A percentile compares a stretch with the other conserved stretches of the same genome.
Conservation (phyloP, 2,113 vertebrate species). For the Jacana jacana region DNA sequence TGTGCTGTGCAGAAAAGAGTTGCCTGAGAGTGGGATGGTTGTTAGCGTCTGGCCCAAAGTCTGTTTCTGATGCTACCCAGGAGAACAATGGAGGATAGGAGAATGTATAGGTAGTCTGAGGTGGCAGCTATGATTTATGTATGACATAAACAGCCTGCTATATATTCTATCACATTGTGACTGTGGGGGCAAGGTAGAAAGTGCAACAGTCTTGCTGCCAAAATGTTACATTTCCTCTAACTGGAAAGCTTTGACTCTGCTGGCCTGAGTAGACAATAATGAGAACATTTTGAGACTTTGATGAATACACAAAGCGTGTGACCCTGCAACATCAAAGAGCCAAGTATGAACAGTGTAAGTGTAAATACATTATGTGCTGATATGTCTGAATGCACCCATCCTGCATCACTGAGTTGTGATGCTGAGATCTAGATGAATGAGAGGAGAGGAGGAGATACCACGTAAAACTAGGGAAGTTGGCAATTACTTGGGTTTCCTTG, state of each 20-base stretch:
- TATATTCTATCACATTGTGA: not conserved
- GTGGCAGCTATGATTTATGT: not conserved
- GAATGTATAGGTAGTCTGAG: not conserved
- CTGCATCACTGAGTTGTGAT: not conserved
- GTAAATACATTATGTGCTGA: not conserved
- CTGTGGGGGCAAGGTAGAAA: not conserved
- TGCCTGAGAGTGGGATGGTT: not conserved
- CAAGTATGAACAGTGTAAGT: not conserved
- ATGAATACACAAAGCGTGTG: not conserved
- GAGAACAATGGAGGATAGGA: not conserved
- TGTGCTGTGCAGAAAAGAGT: too few relatives aligned
- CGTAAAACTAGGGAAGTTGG: not conserved
- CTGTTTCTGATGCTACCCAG: not conserved
- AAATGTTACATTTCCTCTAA: not conserved
- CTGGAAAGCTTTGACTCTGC: not conserved
- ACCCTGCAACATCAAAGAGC: not conserved
- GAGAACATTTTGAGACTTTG: not conserved
- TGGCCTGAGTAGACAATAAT: not conserved
- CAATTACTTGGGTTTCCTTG: not conserved
- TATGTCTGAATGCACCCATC: not conserved
- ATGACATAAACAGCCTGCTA: not conserved
- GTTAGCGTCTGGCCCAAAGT: not conserved
- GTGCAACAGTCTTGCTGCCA: not conserved
- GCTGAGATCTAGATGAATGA: not conserved
- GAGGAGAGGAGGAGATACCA: not conserved